These are phyloP conservation scores for Motacilla tschutschensis DNA, from an alignment of 2,113 vertebrate species.

Conservation along the genomic window DNA sequence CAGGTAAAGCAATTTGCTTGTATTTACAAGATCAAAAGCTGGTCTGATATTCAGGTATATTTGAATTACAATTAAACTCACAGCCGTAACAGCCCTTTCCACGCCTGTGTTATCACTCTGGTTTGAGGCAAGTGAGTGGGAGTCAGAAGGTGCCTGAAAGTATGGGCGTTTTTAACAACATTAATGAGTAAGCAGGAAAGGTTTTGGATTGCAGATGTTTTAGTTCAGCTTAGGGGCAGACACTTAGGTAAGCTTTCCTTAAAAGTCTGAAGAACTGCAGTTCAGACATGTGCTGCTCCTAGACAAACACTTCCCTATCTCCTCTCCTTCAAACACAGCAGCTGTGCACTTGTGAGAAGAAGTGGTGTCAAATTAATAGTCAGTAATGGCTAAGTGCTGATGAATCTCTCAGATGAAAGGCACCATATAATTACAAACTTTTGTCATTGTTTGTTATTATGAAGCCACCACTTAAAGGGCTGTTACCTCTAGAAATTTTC, in stretches of 20 bases:
- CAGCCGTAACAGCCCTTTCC: background rate
- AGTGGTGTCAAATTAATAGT: background rate
- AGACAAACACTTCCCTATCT: background rate
- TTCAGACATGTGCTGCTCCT: background rate
- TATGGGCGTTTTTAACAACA: background rate
- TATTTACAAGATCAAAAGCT: constrained; percentile 48
- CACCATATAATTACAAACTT: background rate
- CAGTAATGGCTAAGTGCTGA: background rate
- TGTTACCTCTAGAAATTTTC: background rate
- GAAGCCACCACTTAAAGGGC: background rate
- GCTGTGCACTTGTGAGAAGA: background rate
- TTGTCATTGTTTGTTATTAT: background rate
- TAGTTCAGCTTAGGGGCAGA: constrained; percentile 6
- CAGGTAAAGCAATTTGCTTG: background rate
- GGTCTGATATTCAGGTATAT: constrained; percentile 19
- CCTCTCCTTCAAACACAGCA: background rate
- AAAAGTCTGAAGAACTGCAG: background rate
- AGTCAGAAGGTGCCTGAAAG: constrained; percentile 33
- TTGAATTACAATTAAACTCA: constrained; percentile 35
- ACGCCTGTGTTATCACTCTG: background rate
- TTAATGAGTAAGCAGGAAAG: background rate
- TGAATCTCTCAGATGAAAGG: constrained; percentile 12
- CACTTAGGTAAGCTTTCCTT: background rate
- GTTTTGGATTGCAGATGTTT: constrained; percentile 21
- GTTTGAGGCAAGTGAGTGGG: constrained; percentile 22